These are phyloP conservation scores for Incurvaria masculella DNA, from an alignment of 2,888 invertebrate species.

Conservation along the genomic window DNA sequence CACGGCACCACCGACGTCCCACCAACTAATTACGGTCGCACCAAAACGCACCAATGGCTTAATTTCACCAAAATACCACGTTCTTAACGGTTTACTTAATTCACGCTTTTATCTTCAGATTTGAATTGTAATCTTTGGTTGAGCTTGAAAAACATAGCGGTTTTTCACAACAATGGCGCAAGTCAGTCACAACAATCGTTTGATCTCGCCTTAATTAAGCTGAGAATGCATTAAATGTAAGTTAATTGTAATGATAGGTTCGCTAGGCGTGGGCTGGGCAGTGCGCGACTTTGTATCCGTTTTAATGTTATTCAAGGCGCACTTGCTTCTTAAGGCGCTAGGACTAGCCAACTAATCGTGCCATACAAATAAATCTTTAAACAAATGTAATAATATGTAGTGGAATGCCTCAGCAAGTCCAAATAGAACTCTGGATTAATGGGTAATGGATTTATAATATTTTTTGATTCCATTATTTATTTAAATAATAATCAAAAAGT, in stretches of 20 bases:
- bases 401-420: too few relatives aligned
- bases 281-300: neutral
- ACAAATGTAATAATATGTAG: too few relatives aligned
- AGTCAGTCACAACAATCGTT: neutral
- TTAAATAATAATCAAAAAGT: too few relatives aligned
- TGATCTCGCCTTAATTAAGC: neutral
- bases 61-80: neutral
- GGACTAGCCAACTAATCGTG: too few relatives aligned
- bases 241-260: conserved; percentile 12
- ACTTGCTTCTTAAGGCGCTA: too few relatives aligned
- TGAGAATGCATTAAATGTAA: conserved; percentile 3
- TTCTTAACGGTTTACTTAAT: neutral
- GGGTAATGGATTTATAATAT: too few relatives aligned
- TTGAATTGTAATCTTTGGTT: neutral
- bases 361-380: too few relatives aligned
- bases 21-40: neutral
- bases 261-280: conserved; percentile 1
- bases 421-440: too few relatives aligned
- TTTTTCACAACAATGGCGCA: neutral
- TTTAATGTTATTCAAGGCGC: neutral
- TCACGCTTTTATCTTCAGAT: neutral
- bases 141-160: neutral
- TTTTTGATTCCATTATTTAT: too few relatives aligned
- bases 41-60: neutral
- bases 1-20: neutral